Base-by-base conservation (phyloP, 2,888 invertebrate species). In the Suillia variegata region DNA sequence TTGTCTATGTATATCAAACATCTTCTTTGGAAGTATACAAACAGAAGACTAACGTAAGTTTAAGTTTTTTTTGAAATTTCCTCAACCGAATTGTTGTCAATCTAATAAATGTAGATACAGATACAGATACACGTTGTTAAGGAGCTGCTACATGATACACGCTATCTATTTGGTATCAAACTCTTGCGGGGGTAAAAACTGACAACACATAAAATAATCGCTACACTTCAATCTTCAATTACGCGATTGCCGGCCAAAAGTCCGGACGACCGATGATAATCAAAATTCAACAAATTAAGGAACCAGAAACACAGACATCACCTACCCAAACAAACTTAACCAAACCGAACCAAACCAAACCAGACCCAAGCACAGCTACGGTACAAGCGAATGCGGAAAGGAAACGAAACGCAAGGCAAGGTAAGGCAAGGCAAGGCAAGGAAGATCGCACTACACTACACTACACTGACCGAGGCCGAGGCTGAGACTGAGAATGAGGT, bases 271-370 rank as follows among this genome's bases (percentile, higher is more conserved):
- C 72, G 72, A 71, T 71, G 70, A 70, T 73, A 73, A 73, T 73
- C 72, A 70, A 73, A 72, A 70, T 63, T 64, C 72, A 72, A 73
- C 73, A 70, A 71, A 72, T 71, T 73, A 73, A 67, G 70, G 72
- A 73, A 70, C 70, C 70, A 65, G 69, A 5, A 38, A 38, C 38
- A 38, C 38, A 38, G 26, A 26, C 26, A 26, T 26, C 26, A 26
- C 26, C 26, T 26, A 26, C 38, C 13, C 31, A 31, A 31, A 31
- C 31, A 31, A 6, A 31, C 31, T 31, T 15, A 12, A 31, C 18
- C 17, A 10, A 34, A 70, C 71, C 26, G 26, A 26, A 10, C 26
- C 26, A 26, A 10, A 17, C 45, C 45, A 45, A 48, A 21, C 21
- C 48, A 48, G 21, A 48, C 12, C 38, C 38, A n/a, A 5, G n/a